These are phyloP conservation scores for Sciurus vulgaris DNA, from an alignment of 2,797 vertebrate genomes.

Conservation along the genomic window DNA sequence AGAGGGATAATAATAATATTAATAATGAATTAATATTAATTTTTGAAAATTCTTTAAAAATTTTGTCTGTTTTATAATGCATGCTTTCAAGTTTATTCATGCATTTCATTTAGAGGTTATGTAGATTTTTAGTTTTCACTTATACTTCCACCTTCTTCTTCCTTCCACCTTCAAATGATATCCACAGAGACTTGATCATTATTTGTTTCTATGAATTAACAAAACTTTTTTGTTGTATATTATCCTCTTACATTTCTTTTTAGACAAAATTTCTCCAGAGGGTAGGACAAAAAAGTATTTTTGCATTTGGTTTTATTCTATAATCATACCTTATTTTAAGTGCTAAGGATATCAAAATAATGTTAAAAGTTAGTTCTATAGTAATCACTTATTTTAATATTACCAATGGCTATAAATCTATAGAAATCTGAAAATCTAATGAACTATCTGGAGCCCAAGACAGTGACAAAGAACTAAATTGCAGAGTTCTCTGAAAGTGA, in stretches of 20 bases:
- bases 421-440: constrained; percentile 36
- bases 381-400: constrained; percentile 39
- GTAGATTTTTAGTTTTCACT: constrained; percentile 18
- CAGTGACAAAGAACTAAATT: constrained; percentile 34
- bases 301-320: constrained; percentile 52
- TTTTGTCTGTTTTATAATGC: constrained; percentile 36
- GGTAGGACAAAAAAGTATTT: not conserved
- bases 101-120: not conserved
- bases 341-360: not conserved
- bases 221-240: constrained; percentile 10
- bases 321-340: not conserved
- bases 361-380: not conserved
- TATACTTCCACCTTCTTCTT: not conserved
- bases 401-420: not conserved
- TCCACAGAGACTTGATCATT: not conserved
- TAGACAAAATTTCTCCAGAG: constrained; percentile 24
- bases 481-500: constrained; percentile 4
- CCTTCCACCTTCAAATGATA: not conserved
- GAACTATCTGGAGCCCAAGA: not conserved
- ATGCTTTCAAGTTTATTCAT: constrained; percentile 46
- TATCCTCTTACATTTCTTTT: constrained; percentile 41
- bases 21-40: not conserved
- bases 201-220: constrained; percentile 54
- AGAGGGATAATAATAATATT: not conserved
- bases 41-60: not conserved